A percentile compares a stretch with the other conserved stretches of the same genome.
Conservation (phyloP, 2,888 invertebrate species). For the Pimpla rufipes region DNA sequence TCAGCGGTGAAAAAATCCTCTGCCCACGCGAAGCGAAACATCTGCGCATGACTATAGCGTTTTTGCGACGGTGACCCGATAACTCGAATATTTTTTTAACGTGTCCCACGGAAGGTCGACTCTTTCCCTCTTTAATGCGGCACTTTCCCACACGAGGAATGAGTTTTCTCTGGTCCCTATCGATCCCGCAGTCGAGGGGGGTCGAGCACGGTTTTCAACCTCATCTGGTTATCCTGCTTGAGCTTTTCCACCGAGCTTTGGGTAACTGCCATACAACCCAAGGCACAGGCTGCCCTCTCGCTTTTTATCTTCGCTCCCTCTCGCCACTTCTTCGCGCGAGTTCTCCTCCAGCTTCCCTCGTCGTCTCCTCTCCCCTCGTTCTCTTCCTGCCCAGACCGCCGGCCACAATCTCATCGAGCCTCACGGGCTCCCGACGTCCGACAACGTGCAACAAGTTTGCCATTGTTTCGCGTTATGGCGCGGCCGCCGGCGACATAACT, state of each 20-base stretch:
- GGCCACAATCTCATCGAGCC: slow-evolving; percentile 49
- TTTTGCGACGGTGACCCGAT: not conserved
- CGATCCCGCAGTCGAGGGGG: slow-evolving; percentile 34
- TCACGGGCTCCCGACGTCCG: slow-evolving; percentile 33
- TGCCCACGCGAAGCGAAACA: not conserved
- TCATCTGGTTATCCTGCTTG: slow-evolving; percentile 43
- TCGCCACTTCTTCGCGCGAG: not conserved
- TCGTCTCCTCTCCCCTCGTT: slow-evolving; percentile 13
- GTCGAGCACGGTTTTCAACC: slow-evolving; percentile 16
- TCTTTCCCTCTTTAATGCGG: slow-evolving; percentile 4
- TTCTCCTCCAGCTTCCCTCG: slow-evolving; percentile 1
- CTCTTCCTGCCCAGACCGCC: slow-evolving; percentile 33
- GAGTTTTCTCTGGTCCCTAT: slow-evolving; percentile 36
- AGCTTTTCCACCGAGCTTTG: slow-evolving; percentile 22
- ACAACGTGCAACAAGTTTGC: slow-evolving; percentile 80
- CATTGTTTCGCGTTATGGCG: slow-evolving; percentile 75
- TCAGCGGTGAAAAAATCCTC: not conserved
- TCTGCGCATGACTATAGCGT: not conserved
- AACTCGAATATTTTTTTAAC: not conserved
- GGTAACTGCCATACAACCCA: slow-evolving; percentile 16
- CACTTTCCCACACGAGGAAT: slow-evolving; percentile 9
- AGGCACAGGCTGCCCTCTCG: slow-evolving; percentile 7
- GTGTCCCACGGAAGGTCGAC: not conserved
- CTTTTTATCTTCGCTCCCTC: slow-evolving; percentile 1
- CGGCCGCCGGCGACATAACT: slow-evolving; percentile 48